Percentiles rank a stretch among this genome's conserved stretches.
These are phyloP conservation scores for Serilophus lunatus DNA, from an alignment of 2,113 vertebrate genomes.

Conservation along the genomic window DNA sequence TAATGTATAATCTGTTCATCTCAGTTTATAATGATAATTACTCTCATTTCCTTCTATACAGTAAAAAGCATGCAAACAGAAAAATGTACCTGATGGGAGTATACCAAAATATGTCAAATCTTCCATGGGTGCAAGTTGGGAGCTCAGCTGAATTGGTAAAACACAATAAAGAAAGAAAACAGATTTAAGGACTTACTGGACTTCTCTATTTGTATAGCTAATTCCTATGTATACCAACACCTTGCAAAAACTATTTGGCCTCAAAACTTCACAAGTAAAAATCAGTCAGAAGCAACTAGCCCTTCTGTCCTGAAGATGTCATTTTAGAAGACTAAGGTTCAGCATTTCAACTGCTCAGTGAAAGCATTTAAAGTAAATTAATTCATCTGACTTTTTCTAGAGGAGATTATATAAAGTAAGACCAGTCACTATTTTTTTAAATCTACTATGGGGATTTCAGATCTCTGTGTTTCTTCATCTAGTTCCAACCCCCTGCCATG, in stretches of 20 bases:
- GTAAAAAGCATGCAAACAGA: neutral
- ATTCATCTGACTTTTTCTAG: neutral
- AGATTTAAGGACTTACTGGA: neutral
- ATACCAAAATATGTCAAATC: neutral
- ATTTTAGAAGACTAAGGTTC: neutral
- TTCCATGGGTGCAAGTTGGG: neutral
- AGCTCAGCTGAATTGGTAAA: neutral
- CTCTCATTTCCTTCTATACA: neutral
- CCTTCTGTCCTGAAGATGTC: neutral
- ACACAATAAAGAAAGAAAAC: neutral
- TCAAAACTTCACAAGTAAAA: neutral
- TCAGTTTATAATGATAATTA: neutral
- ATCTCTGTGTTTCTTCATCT: neutral
- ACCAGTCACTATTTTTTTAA: neutral
- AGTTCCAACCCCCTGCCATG: neutral
- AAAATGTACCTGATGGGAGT: neutral
- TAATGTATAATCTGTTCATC: neutral
- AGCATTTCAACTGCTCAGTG: neutral
- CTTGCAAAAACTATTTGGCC: neutral
- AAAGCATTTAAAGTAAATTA: neutral
- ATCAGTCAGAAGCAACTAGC: neutral
- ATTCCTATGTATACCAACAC: neutral
- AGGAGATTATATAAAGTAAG: neutral
- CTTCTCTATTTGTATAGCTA: neutral
- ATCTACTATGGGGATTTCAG: neutral